Conservation (phyloP, 2,113 vertebrate species). For the Psephotus haematonotus region DNA sequence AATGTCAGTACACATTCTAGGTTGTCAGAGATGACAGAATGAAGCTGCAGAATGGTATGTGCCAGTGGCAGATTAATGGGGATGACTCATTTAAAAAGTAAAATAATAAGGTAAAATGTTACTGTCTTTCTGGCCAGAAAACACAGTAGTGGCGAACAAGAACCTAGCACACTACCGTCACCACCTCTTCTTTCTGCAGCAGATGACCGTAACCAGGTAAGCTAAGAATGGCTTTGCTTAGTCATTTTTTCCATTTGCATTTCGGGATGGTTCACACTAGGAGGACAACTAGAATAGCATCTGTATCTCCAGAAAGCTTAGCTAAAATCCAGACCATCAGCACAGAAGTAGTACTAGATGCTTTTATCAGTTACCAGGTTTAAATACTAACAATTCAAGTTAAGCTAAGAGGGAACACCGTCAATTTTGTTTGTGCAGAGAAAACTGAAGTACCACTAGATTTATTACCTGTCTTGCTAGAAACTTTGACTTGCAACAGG, state of each 20-base stretch:
- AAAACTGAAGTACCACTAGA: neutral
- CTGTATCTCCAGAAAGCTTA: neutral
- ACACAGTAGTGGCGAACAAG: slow-evolving; percentile 96
- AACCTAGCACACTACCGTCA: slow-evolving; percentile 88
- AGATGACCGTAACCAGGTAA: slow-evolving; percentile 92
- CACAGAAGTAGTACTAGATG: neutral
- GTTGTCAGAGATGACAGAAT: neutral
- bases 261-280: neutral
- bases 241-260: neutral
- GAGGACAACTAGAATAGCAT: neutral
- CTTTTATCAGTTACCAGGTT: neutral
- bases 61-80: neutral
- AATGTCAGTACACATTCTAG: accelerated
- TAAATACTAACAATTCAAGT: neutral
- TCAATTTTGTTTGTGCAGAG: neutral
- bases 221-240: neutral
- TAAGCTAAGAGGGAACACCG: neutral
- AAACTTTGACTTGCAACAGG: neutral
- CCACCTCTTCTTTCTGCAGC: slow-evolving; percentile 86
- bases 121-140: slow-evolving; percentile 77
- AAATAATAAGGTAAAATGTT: neutral
- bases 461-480: neutral
- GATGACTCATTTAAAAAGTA: neutral
- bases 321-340: neutral
- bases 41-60: neutral